phyloP scores from a whole-genome alignment of 2,797 vertebrate genomes.

The Gila robusta region DNA sequence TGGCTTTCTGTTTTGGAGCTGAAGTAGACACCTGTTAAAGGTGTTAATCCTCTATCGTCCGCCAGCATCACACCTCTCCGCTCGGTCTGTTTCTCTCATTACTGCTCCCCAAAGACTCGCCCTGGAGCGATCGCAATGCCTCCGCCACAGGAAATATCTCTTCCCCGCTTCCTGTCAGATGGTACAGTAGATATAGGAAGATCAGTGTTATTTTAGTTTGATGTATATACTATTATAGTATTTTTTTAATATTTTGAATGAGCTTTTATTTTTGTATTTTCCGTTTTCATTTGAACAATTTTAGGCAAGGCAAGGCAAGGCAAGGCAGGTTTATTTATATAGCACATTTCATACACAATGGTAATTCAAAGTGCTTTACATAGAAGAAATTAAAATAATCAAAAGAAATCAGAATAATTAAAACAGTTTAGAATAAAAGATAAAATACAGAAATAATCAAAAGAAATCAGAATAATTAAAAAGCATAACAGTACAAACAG shows the following conservation, averaged over 20 bases:
- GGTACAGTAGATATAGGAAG: neutral
- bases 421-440: no score
- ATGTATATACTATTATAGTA: neutral
- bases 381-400: no score
- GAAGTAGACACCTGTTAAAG: constrained; percentile 56
- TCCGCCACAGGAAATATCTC: neutral
- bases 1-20: neutral
- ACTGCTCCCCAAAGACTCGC: constrained; percentile 8
- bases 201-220: neutral
- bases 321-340: no score
- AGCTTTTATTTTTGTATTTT: neutral
- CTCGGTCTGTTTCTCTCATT: constrained; percentile 49
- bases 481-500: no score
- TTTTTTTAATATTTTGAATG: neutral
- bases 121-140: neutral
- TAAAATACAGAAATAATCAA: no score
- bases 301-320: no score
- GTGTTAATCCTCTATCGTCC: constrained; percentile 49
- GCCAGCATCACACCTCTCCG: constrained; percentile 38
- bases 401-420: no score
- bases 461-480: no score
- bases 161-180: neutral
- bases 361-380: no score
- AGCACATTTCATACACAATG: no score
- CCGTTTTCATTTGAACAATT: neutral